phyloP scores from a whole-genome alignment of 2,888 invertebrate genomes.

The Drosophila diplacantha region DNA sequence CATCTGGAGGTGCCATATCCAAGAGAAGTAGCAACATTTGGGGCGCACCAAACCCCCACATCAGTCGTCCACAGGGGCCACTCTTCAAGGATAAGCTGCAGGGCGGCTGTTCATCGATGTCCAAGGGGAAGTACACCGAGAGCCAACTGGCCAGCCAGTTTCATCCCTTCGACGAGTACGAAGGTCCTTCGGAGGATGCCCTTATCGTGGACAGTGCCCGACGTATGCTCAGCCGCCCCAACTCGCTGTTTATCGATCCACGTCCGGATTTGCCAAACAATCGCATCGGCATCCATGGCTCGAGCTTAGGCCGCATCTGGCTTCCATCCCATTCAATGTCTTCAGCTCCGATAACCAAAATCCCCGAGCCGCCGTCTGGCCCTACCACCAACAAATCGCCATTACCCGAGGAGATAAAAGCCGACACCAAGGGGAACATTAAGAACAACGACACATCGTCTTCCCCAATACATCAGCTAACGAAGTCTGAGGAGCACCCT shows the following conservation, averaged over 20 bases:
- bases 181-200: constrained; percentile 61
- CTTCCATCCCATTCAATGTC: background rate
- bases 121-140: constrained; percentile 3
- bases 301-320: background rate
- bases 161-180: constrained; percentile 51
- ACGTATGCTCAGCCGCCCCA: constrained; percentile 33
- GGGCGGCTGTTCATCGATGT: constrained; percentile 41
- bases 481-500: background rate
- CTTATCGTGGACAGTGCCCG: constrained; percentile 44
- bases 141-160: constrained; percentile 43
- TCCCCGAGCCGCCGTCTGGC: background rate
- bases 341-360: constrained; percentile 2
- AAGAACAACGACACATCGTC: constrained; percentile 22
- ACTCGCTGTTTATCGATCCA: constrained; percentile 29
- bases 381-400: background rate
- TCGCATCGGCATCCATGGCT: constrained; percentile 15
- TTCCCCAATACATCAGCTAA: background rate
- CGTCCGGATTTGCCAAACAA: constrained; percentile 37
- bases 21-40: constrained; percentile 27
- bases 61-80: constrained; percentile 45
- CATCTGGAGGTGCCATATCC: constrained; percentile 52
- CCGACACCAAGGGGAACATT: background rate
- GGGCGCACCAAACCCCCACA: constrained; percentile 21
- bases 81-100: constrained; percentile 37
- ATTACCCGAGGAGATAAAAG: background rate